Evolutionary conservation across 2,797 vertebrate genomes (phyloP), one percentile per base, ranked within the genome.

Genomic region (Trachops cirrhosus): DNA sequence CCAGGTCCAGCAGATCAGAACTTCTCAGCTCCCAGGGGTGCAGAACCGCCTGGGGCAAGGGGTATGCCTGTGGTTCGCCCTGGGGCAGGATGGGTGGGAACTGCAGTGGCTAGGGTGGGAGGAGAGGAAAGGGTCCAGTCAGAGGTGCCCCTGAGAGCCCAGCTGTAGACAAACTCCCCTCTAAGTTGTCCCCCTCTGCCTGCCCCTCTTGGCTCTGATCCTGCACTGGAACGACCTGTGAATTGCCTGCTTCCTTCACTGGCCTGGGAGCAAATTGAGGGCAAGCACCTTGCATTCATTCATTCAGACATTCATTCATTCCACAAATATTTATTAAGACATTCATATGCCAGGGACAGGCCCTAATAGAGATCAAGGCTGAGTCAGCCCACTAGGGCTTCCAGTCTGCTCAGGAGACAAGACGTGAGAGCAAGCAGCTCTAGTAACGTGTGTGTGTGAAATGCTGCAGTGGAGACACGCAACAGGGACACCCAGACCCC

Each of bases 21-120:
- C 87, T 41, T 19, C 83, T 90, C 94, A 73, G 92, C 57, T 84
- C 41, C 34, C 26, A 44, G 48, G 22, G 73, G 50, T 26, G 21
- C 29, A 39, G 85, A 73, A 5, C 41, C 2, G 0, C 54, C 29
- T 2, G 67, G 50, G 52, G 44, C 29, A 26, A 54, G 67, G 67
- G 39, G 9, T 11, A 0, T n/a, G 41, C 29, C 22, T 9, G 29
- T 11, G 4, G 22, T 7, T 54, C 86, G 82, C 44, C 14, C 22
- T 0, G 0, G 37, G 75, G 57, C 8, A 48, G 46, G 62, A 16
- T 4, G 32, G 12, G 74, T 52, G 34, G 77, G 52, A 59, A 83
- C 37, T 4, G 4, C 0, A 0, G 68, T 16, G 71, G 59, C 83
- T 34, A 32, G 67, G 57, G 15, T 52, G 24, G 78, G 70, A 62